These are phyloP conservation scores for cat (Felis catus) DNA, from an alignment of 2,113 vertebrate species.

Conservation along the genomic window F.catus_Fca126_mat1.0 CM031412.1:188375501-188376000, in stretches of 20 bases:
- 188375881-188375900: not conserved
- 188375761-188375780: not conserved
- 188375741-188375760: not conserved
- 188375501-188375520: conserved; percentile 44
- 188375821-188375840: not conserved
- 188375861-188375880: not conserved
- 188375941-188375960: not conserved
- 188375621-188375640: conserved; percentile 20
- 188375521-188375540: conserved; percentile 61
- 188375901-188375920: not conserved
- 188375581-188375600: conserved; percentile 57
- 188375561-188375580: conserved; percentile 60
- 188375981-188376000: not conserved
- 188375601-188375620: conserved; percentile 57
- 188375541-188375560: conserved; percentile 47
- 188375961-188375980: not conserved
- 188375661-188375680: not conserved
- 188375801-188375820: not conserved
- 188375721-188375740: not conserved
- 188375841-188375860: not conserved
- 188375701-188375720: not conserved
- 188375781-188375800: not conserved
- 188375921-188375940: not conserved
- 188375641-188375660: not conserved
- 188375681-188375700: not conserved